Conservation (phyloP, 2,888 invertebrate genomes). For the Reticulitermes lucifugus region DNA sequence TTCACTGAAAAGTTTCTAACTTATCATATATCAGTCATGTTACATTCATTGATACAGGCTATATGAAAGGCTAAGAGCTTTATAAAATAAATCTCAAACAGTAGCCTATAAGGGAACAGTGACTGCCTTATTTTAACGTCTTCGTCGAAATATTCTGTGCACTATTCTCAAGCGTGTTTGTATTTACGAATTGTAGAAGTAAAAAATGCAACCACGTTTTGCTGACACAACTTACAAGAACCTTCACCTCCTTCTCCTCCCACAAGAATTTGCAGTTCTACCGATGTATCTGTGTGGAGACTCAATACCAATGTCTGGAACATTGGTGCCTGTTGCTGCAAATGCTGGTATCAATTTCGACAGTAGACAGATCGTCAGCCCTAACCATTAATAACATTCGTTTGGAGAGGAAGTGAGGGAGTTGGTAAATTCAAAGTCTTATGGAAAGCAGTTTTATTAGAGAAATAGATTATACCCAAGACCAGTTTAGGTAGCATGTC, state of each 20-base stretch:
- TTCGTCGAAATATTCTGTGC: not conserved
- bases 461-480: not conserved
- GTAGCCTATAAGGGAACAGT: too few relatives aligned
- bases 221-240: not conserved
- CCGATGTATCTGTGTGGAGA: conserved; percentile 14
- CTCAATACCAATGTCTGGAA: conserved; percentile 17
- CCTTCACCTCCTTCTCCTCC: too few relatives aligned
- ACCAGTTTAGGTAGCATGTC: not conserved
- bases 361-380: conserved; percentile 30
- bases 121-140: too few relatives aligned
- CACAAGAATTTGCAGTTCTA: conserved; percentile 3
- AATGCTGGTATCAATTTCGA: conserved; percentile 25
- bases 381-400: conserved; percentile 23
- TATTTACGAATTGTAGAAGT: not conserved
- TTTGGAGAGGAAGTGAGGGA: conserved; percentile 5
- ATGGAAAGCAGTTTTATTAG: not conserved
- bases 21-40: too few relatives aligned
- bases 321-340: conserved; percentile 4
- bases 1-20: too few relatives aligned
- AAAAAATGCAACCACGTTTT: not conserved
- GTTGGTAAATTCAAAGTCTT: not conserved
- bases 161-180: not conserved
- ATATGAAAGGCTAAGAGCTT: too few relatives aligned
- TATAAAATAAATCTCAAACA: too few relatives aligned
- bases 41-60: too few relatives aligned